A percentile compares a stretch with the other conserved stretches of the same genome.
Conservation (phyloP, 2,797 vertebrate species). For the Phrynocephalus guinanensis region DNA sequence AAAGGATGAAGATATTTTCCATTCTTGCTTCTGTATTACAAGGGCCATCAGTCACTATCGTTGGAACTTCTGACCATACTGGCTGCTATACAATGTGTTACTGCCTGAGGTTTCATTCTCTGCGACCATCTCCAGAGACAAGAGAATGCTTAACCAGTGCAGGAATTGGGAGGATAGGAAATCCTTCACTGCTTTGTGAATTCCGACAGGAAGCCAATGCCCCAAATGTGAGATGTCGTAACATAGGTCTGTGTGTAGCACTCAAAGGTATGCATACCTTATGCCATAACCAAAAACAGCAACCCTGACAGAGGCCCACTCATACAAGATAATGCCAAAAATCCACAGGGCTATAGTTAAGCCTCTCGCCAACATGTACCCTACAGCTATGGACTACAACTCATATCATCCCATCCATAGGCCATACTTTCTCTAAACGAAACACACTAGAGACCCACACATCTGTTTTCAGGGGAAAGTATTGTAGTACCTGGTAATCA, state of each 20-base stretch:
- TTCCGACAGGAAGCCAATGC: not conserved
- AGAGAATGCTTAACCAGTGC: slow-evolving; percentile 57
- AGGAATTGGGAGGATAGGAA: slow-evolving; percentile 39
- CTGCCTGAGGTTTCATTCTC: slow-evolving; percentile 25
- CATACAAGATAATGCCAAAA: not conserved
- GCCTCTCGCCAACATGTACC: not conserved
- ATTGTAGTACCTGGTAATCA: not conserved
- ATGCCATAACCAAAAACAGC: too few species aligned
- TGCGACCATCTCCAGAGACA: slow-evolving; percentile 42
- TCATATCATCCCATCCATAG: not conserved
- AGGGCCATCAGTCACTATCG: slow-evolving; percentile 74
- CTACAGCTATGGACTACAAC: not conserved
- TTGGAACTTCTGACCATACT: slow-evolving; percentile 62
- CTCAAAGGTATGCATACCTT: not conserved
- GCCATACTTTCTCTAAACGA: too few species aligned
- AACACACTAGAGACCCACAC: too few species aligned
- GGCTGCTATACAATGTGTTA: too few species aligned
- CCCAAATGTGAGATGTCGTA: not conserved
- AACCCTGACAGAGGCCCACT: not conserved
- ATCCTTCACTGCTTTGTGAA: not conserved
- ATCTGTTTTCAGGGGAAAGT: not conserved
- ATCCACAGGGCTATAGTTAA: not conserved
- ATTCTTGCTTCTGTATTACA: slow-evolving; percentile 66
- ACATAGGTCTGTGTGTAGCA: not conserved
- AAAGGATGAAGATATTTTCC: slow-evolving; percentile 55